Conservation (phyloP, 1,140 invertebrate species). For the Globodera ellingtonae region DNA sequence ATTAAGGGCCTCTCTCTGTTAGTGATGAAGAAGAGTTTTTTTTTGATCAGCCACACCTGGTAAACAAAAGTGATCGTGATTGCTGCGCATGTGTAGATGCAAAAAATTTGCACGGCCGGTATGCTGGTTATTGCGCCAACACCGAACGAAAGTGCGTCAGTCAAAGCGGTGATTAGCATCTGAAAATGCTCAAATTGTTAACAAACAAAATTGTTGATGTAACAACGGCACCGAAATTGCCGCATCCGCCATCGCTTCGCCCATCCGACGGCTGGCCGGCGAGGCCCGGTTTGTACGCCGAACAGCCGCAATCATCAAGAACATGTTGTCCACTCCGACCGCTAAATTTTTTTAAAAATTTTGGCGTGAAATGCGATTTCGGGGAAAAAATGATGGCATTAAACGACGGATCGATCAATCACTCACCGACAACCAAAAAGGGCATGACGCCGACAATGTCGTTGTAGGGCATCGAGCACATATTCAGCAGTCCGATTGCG, state of each 20-base stretch:
- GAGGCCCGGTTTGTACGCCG: constrained; percentile 54
- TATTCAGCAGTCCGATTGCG: constrained; percentile 86
- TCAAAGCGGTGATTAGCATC: constrained; percentile 69
- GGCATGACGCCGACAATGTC: constrained; percentile 66
- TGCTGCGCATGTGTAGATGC: constrained; percentile 89
- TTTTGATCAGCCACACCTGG: constrained; percentile 69
- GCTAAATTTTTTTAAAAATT: constrained; percentile 56
- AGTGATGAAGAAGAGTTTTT: no score
- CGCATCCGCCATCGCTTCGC: constrained; percentile 66
- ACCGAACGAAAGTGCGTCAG: constrained; percentile 69
- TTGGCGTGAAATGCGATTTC: neutral
- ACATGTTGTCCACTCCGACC: constrained; percentile 70
- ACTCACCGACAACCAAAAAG: constrained; percentile 63
- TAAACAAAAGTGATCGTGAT: constrained; percentile 90
- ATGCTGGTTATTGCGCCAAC: constrained; percentile 66
- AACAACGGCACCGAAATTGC: constrained; percentile 49
- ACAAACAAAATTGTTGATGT: no score
- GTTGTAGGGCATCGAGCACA: constrained; percentile 74
- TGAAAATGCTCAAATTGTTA: constrained; percentile 54
- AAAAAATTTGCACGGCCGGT: constrained; percentile 83
- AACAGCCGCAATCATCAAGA: constrained; percentile 68
- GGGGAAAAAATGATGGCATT: no score
- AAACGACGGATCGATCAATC: constrained; percentile 12
- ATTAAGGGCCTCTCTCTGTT: no score
- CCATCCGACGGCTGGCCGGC: constrained; percentile 52